Evolutionary conservation across 1,140 invertebrate species (phyloP).

Genomic region (Eumaeus atala): DNA sequence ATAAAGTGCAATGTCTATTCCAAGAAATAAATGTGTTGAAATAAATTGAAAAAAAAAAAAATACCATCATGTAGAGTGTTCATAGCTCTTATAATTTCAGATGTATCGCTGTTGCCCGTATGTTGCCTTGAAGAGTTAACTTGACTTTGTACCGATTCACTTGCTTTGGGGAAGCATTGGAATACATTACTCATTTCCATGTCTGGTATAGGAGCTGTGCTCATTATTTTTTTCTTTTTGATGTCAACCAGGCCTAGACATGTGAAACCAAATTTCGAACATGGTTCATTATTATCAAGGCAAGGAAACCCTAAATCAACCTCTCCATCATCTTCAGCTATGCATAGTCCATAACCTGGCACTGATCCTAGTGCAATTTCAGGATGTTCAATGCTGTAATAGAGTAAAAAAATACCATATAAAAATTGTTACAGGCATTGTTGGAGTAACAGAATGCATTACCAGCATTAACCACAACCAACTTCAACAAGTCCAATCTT

Average conservation of each 20-base stretch:
- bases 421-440: too few species aligned
- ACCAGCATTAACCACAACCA: too few species aligned
- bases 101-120: conserved; percentile 53
- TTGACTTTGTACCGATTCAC: conserved; percentile 55
- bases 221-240: conserved; percentile 44
- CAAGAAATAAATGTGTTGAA: too few species aligned
- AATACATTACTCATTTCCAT: conserved; percentile 49
- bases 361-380: conserved; percentile 76
- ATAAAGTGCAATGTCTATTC: too few species aligned
- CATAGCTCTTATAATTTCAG: conserved; percentile 54
- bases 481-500: too few species aligned
- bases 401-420: not conserved
- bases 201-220: conserved; percentile 56
- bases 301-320: conserved; percentile 95
- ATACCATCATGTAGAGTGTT: conserved; percentile 58
- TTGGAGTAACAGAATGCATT: too few species aligned
- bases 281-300: conserved; percentile 88
- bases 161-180: conserved; percentile 47
- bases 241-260: conserved; percentile 90
- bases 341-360: conserved; percentile 88
- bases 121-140: conserved; percentile 51
- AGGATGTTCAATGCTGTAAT: conserved; percentile 76
- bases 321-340: conserved; percentile 98
- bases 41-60: conserved; percentile 14
- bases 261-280: conserved; percentile 94